Conservation (phyloP, 1,140 invertebrate species). For the Bemisia tabaci region DNA sequence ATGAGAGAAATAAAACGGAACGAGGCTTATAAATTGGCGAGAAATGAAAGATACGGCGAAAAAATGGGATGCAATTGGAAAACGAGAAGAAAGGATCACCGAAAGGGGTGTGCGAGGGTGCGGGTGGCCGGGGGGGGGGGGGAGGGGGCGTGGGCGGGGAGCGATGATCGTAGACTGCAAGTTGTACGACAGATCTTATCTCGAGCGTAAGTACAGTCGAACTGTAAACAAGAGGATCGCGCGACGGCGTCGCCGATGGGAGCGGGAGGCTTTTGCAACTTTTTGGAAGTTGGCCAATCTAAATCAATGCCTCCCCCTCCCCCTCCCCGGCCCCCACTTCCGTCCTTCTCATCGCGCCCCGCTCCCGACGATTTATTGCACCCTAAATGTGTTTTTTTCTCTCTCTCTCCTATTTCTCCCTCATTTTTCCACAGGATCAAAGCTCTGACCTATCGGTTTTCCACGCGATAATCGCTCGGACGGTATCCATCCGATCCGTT, state of each 20-base stretch:
- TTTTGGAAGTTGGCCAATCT: neutral
- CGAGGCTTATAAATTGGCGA: no score
- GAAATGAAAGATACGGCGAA: no score
- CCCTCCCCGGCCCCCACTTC: neutral
- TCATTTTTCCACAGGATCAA: neutral
- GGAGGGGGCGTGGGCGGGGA: no score
- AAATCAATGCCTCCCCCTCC: constrained; percentile 1
- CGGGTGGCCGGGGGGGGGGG: no score
- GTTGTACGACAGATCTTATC: no score
- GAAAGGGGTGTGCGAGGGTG: no score
- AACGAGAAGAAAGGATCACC: no score
- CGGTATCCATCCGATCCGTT: no score
- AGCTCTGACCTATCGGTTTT: neutral
- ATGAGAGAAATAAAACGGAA: no score
- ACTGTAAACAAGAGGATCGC: constrained; percentile 1
- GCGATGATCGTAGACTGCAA: no score
- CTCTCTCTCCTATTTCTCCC: neutral
- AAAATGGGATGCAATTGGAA: no score
- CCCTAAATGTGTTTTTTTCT: neutral
- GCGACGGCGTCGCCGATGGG: neutral
- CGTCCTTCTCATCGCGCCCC: neutral
- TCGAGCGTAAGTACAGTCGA: neutral
- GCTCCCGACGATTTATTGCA: neutral
- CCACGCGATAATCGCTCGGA: no score
- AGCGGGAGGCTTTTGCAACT: neutral